These are phyloP conservation scores for Osmoderma eremita DNA, from an alignment of 2,888 invertebrate genomes.

Conservation along the genomic window DNA sequence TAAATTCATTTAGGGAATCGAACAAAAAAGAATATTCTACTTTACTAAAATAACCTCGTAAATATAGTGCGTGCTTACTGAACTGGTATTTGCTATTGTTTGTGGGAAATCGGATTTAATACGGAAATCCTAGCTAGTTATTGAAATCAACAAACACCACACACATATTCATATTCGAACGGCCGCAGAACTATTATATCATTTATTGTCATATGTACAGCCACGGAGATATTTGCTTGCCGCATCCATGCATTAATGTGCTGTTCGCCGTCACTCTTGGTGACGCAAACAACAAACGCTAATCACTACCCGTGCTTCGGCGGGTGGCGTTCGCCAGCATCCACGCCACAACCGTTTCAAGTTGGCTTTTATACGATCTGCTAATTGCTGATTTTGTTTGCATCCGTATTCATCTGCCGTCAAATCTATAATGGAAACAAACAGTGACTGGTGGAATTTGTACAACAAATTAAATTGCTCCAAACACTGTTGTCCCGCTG, in stretches of 20 bases:
- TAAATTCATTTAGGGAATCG: too few species aligned
- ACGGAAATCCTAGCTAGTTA: too few species aligned
- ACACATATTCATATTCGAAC: neutral
- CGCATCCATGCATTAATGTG: neutral
- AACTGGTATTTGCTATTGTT: too few species aligned
- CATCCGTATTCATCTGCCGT: conserved; percentile 11
- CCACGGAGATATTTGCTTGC: conserved; percentile 2
- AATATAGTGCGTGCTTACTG: too few species aligned
- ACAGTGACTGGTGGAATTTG: conserved; percentile 7
- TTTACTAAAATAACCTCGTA: too few species aligned
- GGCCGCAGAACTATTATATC: neutral
- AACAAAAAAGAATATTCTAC: too few species aligned
- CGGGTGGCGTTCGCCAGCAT: neutral
- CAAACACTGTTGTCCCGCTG: neutral
- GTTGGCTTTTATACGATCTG: conserved; percentile 20
- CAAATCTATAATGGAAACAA: conserved; percentile 27
- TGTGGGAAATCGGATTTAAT: too few species aligned
- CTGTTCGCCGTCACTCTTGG: conserved; percentile 9
- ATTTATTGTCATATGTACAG: neutral
- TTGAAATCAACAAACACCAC: too few species aligned
- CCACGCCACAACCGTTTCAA: conserved; percentile 18
- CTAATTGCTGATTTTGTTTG: conserved; percentile 35
- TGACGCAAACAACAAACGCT: conserved; percentile 26
- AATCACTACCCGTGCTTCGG: neutral
- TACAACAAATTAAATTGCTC: conserved; percentile 12